Conservation (phyloP, 2,888 invertebrate genomes). For the Dichetophora obliterata region DNA sequence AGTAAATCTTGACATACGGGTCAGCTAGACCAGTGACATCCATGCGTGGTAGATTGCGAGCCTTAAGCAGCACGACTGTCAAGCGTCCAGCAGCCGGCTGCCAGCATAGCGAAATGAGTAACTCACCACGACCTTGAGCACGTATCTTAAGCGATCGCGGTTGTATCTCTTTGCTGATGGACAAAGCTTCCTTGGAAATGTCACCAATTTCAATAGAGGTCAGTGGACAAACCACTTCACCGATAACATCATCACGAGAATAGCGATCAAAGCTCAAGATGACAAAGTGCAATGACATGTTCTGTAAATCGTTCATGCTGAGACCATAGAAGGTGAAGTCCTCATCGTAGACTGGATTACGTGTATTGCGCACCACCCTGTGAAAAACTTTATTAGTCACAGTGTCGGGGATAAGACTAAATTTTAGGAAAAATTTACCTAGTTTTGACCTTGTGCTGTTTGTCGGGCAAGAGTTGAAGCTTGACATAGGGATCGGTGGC, state of each 20-base stretch:
- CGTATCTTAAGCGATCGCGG: conserved; percentile 95
- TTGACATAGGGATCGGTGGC: conserved; percentile 95
- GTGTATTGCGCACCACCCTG: conserved; percentile 93
- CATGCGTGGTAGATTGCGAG: conserved; percentile 97
- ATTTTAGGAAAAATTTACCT: conserved; percentile 67
- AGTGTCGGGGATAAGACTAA: background rate
- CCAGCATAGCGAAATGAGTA: conserved; percentile 96
- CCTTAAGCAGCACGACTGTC: conserved; percentile 97
- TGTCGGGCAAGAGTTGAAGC: conserved; percentile 95
- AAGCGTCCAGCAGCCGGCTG: conserved; percentile 96
- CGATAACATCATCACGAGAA: conserved; percentile 98
- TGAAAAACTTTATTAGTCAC: background rate
- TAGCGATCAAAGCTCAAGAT: conserved; percentile 96
- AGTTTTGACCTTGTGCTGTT: conserved; percentile 97
- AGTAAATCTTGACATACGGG: conserved; percentile 96
- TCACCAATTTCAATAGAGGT: conserved; percentile 76
- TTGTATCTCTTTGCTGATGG: conserved; percentile 89
- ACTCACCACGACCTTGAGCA: conserved; percentile 93
- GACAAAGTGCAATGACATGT: conserved; percentile 93
- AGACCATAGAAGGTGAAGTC: conserved; percentile 99
- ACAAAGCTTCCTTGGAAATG: conserved; percentile 83
- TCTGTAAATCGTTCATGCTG: conserved; percentile 85
- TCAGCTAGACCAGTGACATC: conserved; percentile 97
- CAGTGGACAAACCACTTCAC: conserved; percentile 93
- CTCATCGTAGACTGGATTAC: conserved; percentile 97